A percentile compares a stretch with the other conserved stretches of the same genome.
Conservation (phyloP, 2,113 vertebrate species). For the Petrocephalus microphthalmus region DNA sequence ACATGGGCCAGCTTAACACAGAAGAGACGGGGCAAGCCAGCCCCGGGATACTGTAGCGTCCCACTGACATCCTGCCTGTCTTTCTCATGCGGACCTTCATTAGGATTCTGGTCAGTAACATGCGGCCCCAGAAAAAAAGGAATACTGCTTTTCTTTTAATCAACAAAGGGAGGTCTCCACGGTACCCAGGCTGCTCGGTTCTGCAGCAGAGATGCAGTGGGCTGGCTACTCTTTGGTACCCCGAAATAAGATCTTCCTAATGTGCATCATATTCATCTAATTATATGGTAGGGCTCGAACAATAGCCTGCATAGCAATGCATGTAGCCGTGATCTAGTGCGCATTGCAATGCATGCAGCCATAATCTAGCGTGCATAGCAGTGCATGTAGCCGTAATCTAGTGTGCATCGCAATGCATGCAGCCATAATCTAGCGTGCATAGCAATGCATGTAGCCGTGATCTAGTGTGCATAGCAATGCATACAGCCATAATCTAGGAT, state of each 20-base stretch:
- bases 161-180: background rate
- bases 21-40: background rate
- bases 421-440: no score
- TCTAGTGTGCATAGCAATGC: no score
- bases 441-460: no score
- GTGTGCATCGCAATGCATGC: no score
- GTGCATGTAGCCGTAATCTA: no score
- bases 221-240: background rate
- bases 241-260: background rate
- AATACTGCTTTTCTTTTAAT: background rate
- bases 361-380: no score
- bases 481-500: no score
- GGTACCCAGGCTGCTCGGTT: no score
- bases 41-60: background rate
- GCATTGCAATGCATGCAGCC: no score
- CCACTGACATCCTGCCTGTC: constrained; percentile 41
- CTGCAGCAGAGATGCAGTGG: background rate
- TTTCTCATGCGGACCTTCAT: constrained; percentile 36
- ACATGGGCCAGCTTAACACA: background rate
- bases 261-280: background rate
- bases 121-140: constrained; percentile 17
- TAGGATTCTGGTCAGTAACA: constrained; percentile 28
- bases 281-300: background rate
- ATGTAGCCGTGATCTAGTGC: background rate
- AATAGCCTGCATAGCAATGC: background rate